These are phyloP conservation scores for Stenodera caucasica DNA, from an alignment of 2,888 invertebrate species.

Conservation along the genomic window DNA sequence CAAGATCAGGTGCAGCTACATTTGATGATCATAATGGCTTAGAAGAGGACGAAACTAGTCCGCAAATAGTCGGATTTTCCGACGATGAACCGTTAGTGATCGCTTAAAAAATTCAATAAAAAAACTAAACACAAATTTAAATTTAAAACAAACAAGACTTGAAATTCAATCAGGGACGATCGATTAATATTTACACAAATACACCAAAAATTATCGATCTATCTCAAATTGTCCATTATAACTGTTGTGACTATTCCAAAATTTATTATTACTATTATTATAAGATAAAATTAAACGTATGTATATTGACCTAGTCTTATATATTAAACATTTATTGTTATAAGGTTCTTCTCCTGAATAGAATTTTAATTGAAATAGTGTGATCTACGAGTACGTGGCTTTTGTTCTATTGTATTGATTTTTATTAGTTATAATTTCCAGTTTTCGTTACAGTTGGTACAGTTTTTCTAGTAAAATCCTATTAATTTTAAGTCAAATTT, in stretches of 20 bases:
- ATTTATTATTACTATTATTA: constrained; percentile 3
- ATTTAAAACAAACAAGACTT: constrained; percentile 30
- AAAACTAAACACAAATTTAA: no score
- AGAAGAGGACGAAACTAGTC: constrained; percentile 83
- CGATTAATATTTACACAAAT: constrained; percentile 21
- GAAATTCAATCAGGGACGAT: constrained; percentile 20
- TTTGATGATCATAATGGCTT: constrained; percentile 75
- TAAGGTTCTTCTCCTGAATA: constrained; percentile 10
- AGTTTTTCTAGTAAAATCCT: constrained; percentile 14
- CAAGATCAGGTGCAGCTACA: constrained; percentile 82
- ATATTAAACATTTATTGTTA: neutral
- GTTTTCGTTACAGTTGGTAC: constrained; percentile 13
- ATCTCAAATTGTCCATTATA: constrained; percentile 30
- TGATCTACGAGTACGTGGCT: neutral
- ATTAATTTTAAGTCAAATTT: constrained; percentile 45
- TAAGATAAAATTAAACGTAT: neutral
- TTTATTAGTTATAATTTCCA: neutral
- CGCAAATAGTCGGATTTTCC: constrained; percentile 87
- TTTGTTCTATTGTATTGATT: neutral
- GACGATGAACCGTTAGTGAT: constrained; percentile 94
- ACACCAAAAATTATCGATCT: constrained; percentile 17
- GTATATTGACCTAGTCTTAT: constrained; percentile 20
- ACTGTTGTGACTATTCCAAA: constrained; percentile 29
- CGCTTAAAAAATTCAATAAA: no score
- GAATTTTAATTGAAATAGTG: neutral